Base-by-base conservation (phyloP, 2,888 invertebrate genomes). In the Heteromurus nitidus region DNA sequence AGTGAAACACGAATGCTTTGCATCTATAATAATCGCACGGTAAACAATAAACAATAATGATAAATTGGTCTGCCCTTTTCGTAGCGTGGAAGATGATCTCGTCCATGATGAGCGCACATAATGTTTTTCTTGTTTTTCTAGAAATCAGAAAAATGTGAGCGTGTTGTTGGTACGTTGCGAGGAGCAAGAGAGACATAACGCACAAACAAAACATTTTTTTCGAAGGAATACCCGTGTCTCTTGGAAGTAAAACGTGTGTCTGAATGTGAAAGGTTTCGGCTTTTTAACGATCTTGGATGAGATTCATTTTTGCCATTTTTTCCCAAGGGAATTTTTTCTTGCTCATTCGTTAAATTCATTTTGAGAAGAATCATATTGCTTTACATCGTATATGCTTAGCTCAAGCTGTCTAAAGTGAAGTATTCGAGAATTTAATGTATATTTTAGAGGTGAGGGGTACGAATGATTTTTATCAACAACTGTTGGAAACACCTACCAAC, bases 301-400 rank as follows among this genome's bases (percentile, higher is more conserved):
- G 67, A 74, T 74, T 80, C 74, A 70, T 70, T 74, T 74, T 74
- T 74, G 53, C 74, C 50, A 68, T 73, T 80, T 80, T 36, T 80
- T 74, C 80, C 80, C 73, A 74, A 68, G 80, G 80, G 74, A 80
- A 80, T 44, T 68, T 80, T 80, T 80, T 74, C 80, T 80, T 80
- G 70, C 22, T 74, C 58, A 80, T 80, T 80, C 73, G 65, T 80
- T 80, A 80, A 73, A 58, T 72, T 62, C 42, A 65, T 79, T 70
- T 77, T 77, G 69, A 77, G 62, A 76, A 62, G 70, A 53, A 55
- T 67, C 75, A 75, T 67, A 13, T 7, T 28, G 2, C 7, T 22
- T n/a, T 28, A 16, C 30, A 60, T 47, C 60, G 26, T 36, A 36
- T 44, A 44, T 36, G 36, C 36, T n/a, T 16, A 3, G 47, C n/a